Percentiles rank a stretch among this genome's conserved stretches.
Evolutionary conservation across 2,113 vertebrate genomes (phyloP).

Genomic region (Pollimyrus isidori): DNA sequence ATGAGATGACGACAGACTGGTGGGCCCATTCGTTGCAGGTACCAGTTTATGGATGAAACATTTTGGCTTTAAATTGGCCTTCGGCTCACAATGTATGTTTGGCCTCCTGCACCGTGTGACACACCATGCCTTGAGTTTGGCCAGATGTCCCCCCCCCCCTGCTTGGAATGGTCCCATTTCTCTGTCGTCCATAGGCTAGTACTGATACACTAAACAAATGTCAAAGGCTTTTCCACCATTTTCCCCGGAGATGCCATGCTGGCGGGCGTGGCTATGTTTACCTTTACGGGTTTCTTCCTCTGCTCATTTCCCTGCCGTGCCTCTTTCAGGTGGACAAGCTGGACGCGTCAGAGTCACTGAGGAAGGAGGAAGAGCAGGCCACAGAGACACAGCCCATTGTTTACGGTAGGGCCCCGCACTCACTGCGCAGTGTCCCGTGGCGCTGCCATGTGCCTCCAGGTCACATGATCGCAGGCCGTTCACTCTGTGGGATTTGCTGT

Average conservation of each 20-base stretch:
- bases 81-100: not conserved
- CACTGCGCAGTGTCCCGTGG: not conserved
- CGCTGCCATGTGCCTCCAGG: not conserved
- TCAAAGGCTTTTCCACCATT: slow-evolving; percentile 19
- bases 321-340: slow-evolving; percentile 89
- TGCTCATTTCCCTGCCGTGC: not conserved
- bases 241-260: not conserved
- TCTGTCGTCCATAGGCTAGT: slow-evolving; percentile 34
- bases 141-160: not conserved
- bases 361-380: slow-evolving; percentile 98
- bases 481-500: not conserved
- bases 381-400: slow-evolving; percentile 97
- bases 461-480: too few species aligned
- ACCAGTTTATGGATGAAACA: not conserved
- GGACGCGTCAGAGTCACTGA: slow-evolving; percentile 91
- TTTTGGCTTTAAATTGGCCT: not conserved
- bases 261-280: not conserved
- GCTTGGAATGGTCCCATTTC: slow-evolving; percentile 18
- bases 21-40: slow-evolving; percentile 21
- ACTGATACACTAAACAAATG: not conserved
- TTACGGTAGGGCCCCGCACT: slow-evolving; percentile 72
- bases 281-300: not conserved
- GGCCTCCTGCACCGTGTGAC: not conserved
- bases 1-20: not conserved
- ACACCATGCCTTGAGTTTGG: not conserved